Evolutionary conservation across 2,888 invertebrate species (phyloP), one percentile per base, ranked within the genome.

Genomic region (Temnothorax unifasciatus): DNA sequence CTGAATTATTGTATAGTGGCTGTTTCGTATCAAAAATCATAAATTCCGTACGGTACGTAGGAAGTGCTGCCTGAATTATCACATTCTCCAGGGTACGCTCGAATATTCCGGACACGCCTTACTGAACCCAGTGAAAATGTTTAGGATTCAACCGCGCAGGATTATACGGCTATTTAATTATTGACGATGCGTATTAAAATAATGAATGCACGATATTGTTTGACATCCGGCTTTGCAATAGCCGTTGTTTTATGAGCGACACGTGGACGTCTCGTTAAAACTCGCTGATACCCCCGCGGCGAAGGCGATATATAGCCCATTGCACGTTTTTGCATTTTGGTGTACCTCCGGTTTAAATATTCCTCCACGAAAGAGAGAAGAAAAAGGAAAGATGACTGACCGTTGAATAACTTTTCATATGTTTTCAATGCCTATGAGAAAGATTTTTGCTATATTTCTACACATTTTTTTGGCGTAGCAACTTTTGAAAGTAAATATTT

Each of bases 151-250:
- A 59, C 44, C 34, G 18, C 47, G 34, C 21, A 18, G 29, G 18
- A 79, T 79, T 79, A 79, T 52, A 57, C 6, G 6, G 21, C 71
- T 77, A 73, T 71, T 79, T 79, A 79, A 79, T 73, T 79, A 79
- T 59, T 79, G 47, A 15, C 21, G 57, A 15, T 34, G 73, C 34
- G 44, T 38, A 44, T 34, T 77, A 71, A 73, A 71, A 79, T 79
- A 79, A 79, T 29, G 25, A 66, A 66, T 47, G 34, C 47, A 44
- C 29, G 18, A 47, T 29, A 34, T 79, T 79, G 47, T 71, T 73
- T 34, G 47, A 47, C 79, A 71, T 59, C 71, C 59, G 79, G 44
- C 34, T 54, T 68, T 52, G 29, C 6, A 9, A 13, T 0, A 15
- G 68, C 3, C 5, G n/a, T 66, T 44, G 21, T 21, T 79, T 77